These are phyloP conservation scores for Tigriopus californicus DNA, from an alignment of 2,888 invertebrate species.

Conservation along the genomic window DNA sequence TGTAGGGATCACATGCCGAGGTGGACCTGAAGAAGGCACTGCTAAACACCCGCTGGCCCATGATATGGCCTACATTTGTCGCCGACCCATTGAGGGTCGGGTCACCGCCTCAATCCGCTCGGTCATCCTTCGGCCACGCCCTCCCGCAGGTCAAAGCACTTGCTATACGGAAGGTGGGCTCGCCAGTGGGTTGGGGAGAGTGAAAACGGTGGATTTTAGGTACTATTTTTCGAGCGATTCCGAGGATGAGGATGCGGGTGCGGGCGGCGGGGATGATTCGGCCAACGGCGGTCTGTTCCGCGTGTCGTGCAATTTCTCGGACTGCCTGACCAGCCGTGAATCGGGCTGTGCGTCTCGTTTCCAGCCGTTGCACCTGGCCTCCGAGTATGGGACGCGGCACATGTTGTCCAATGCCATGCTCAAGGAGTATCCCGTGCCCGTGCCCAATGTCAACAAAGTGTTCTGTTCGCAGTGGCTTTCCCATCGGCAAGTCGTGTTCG, in stretches of 20 bases:
- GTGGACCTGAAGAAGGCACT: too few relatives aligned
- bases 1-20: too few relatives aligned
- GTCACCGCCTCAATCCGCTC: background rate
- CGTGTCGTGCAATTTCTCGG: constrained; percentile 51
- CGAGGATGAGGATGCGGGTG: constrained; percentile 46
- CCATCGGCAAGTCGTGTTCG: constrained; percentile 82
- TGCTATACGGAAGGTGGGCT: background rate
- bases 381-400: constrained; percentile 62
- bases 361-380: constrained; percentile 19
- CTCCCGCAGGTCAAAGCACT: background rate
- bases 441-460: constrained; percentile 74
- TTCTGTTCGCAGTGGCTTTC: constrained; percentile 81
- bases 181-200: background rate
- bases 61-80: background rate
- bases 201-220: constrained; percentile 44
- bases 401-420: constrained; percentile 55
- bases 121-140: background rate
- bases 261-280: constrained; percentile 43
- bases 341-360: constrained; percentile 29
- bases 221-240: constrained; percentile 63
- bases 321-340: constrained; percentile 60
- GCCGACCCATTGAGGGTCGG: constrained; percentile 1
- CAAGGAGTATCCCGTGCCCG: constrained; percentile 51
- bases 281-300: constrained; percentile 5
- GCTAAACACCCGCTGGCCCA: background rate